Base-by-base conservation (phyloP, 2,888 invertebrate species). In the Chromoteleia sp. region DNA sequence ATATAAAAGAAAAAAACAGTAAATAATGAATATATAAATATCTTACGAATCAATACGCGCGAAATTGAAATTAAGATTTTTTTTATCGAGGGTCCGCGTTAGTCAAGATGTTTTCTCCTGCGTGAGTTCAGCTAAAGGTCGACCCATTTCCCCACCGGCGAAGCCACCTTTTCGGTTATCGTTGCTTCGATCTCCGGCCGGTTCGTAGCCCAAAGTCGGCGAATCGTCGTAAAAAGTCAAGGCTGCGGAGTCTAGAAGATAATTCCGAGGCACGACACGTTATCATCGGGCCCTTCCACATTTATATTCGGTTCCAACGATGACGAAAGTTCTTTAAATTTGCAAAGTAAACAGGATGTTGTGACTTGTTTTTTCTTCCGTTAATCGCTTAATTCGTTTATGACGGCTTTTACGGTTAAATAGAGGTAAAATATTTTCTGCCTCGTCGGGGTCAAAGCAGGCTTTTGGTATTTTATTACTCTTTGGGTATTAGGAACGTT, bases 241-340 rank as follows among this genome's bases (percentile, higher is more conserved):
- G 41, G 30, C 19, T 43, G 33, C 15, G 14, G 5, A 14, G 39
- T 2, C 50, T 43, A 41, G 21, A 17, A 39, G 56, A 68, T 41
- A 52, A 68, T 56, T 67, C 10, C 39, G 39, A 56, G 17, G 39
- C 68, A 43, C 43, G 43, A 56, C 70, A 25, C 50, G 50, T 50
- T 61, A 71, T 59, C 59, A 70, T 59, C 33, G 36, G 58, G 33
- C 70, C 58, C 70, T 58, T 48, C 48, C 48, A 56, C 33, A 56
- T 45, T 68, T 45, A 54, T 54, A 29, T 19, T 8, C 39, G 19
- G 33, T 17, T 19, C 33, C 39, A 61, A 29, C 50, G 65, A 65
- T 65, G 61, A 48, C 48, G 61, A 48, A 61, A 61, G 19, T 45
- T 30, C 30, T 43, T 43, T 45, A 45, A 43, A 30, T 61, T 63